These are phyloP conservation scores for Theristicus caerulescens DNA, from an alignment of 2,113 vertebrate genomes.

Conservation along the genomic window DNA sequence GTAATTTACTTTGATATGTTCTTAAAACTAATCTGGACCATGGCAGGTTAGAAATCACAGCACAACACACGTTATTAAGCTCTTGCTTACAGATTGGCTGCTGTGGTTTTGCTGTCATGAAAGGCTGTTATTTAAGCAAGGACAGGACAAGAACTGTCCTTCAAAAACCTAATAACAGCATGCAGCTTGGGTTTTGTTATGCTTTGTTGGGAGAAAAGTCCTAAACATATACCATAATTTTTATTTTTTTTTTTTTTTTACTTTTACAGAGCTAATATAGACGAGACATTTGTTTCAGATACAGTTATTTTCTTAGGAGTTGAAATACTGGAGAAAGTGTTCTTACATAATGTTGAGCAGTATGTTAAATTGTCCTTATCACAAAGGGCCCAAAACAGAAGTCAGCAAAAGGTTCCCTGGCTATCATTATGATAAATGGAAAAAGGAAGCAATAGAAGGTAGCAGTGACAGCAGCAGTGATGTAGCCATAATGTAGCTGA, in stretches of 20 bases:
- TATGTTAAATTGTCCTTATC: background rate
- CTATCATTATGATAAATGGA: background rate
- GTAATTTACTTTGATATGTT: conserved; percentile 37
- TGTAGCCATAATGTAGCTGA: background rate
- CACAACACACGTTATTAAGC: conserved; percentile 16
- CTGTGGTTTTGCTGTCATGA: conserved; percentile 19
- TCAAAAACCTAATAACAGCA: background rate
- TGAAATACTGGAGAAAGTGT: background rate
- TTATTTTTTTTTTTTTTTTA: background rate
- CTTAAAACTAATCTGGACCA: conserved; percentile 34
- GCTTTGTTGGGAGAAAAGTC: background rate
- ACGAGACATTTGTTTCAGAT: background rate
- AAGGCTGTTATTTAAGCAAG: conserved; percentile 45
- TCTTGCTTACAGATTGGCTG: background rate
- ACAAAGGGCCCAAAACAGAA: background rate
- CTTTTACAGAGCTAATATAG: background rate
- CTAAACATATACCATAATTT: background rate
- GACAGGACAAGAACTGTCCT: conserved; percentile 20
- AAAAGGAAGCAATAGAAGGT: background rate
- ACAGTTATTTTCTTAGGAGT: background rate
- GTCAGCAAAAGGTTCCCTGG: background rate
- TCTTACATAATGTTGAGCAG: background rate
- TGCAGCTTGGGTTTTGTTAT: background rate
- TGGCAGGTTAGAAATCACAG: conserved; percentile 20
- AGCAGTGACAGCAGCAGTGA: background rate